phyloP scores from a whole-genome alignment of 2,797 vertebrate genomes.

The Halcyon badia region DNA sequence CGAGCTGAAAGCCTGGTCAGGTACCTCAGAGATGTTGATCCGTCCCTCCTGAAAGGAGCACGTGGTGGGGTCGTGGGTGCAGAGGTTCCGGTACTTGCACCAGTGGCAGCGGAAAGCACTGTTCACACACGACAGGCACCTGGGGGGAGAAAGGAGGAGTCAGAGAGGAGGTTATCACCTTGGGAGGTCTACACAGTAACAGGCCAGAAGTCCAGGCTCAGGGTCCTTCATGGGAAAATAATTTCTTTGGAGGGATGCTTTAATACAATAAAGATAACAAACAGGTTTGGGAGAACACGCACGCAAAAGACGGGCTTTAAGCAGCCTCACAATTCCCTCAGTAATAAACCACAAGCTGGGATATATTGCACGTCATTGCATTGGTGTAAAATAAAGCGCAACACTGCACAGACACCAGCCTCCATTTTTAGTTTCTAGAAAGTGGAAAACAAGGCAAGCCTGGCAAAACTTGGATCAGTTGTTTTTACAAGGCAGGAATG shows the following conservation, averaged over 20 bases:
- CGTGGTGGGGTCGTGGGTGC: conserved; percentile 96
- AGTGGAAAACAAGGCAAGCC: background rate
- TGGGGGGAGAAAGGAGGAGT: conserved; percentile 56
- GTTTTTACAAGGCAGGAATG: background rate
- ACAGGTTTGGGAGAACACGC: background rate
- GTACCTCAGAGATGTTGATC: conserved; percentile 95
- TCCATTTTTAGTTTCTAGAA: background rate
- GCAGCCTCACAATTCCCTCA: background rate
- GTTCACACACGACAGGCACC: conserved; percentile 98
- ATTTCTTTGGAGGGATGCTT: background rate
- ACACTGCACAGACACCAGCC: background rate
- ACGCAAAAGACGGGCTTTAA: background rate
- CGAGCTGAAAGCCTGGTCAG: rapidly evolving
- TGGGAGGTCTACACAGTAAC: rapidly evolving
- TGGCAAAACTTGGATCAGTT: background rate
- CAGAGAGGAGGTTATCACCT: background rate
- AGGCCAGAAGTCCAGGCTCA: background rate
- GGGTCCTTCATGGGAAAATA: background rate
- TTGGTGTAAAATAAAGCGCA: background rate
- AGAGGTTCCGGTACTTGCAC: conserved; percentile 99
- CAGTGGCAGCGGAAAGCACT: conserved; percentile 98
- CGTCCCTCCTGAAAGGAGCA: conserved; percentile 99
- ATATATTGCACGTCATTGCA: rapidly evolving
- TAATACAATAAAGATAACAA: background rate
- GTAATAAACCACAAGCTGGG: background rate